Percentiles rank a stretch among this genome's conserved stretches.
Evolutionary conservation across 92 coral and sea anemone genomes (phyloP).

Genomic region (Epizoanthus scotinus): DNA sequence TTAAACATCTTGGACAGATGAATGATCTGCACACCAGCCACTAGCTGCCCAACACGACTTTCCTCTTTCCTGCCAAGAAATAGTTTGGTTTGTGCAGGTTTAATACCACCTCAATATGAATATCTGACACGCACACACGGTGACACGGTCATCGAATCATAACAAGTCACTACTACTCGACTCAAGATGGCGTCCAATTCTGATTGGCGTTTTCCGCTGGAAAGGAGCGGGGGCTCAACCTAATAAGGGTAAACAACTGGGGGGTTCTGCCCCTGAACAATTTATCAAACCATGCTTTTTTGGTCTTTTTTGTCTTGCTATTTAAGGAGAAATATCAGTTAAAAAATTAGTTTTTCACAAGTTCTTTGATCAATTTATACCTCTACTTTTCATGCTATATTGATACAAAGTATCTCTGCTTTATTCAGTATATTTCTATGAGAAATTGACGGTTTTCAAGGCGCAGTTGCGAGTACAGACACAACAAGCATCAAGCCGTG

Average conservation of each 20-base stretch:
- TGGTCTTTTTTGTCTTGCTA: not conserved
- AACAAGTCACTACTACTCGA: not conserved
- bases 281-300: conserved; percentile 1
- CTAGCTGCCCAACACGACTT: not conserved
- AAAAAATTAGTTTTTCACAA: not conserved
- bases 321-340: not conserved
- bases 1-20: conserved; percentile 67
- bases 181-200: conserved; percentile 39
- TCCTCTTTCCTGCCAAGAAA: not conserved
- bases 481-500: conserved; percentile 34
- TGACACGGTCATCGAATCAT: not conserved
- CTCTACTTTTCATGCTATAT: not conserved
- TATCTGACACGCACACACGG: not conserved
- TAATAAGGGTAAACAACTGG: conserved; percentile 36
- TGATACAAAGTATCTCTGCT: not conserved
- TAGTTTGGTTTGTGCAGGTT: not conserved
- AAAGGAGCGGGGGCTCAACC: conserved; percentile 40
- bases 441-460: not conserved
- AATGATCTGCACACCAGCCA: not conserved
- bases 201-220: conserved; percentile 40
- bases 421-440: not conserved
- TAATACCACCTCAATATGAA: not conserved
- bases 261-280: conserved; percentile 53
- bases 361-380: too few species aligned
- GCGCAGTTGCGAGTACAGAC: conserved; percentile 5